These are phyloP conservation scores for Picathartes gymnocephalus DNA, from an alignment of 2,113 vertebrate genomes.

Conservation along the genomic window DNA sequence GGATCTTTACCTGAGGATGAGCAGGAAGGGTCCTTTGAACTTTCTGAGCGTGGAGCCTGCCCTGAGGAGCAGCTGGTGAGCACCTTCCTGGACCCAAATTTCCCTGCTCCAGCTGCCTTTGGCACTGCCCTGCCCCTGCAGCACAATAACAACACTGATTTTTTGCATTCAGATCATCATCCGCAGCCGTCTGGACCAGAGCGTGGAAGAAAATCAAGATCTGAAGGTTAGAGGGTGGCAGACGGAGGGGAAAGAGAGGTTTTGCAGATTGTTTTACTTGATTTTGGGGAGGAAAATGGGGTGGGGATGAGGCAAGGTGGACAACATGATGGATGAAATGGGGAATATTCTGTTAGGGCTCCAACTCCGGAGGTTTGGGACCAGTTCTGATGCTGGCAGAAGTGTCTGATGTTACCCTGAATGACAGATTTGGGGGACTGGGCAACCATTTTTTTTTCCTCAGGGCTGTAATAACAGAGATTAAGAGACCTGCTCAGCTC, in stretches of 20 bases:
- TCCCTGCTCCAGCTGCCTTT: background rate
- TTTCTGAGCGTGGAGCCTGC: constrained; percentile 78
- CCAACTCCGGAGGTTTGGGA: background rate
- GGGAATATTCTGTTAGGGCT: background rate
- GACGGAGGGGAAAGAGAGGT: background rate
- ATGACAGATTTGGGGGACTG: background rate
- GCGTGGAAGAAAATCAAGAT: constrained; percentile 88
- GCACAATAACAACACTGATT: background rate
- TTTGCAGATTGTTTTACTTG: background rate
- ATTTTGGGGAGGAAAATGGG: fast-evolving
- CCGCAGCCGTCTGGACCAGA: constrained; percentile 92
- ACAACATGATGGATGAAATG: background rate
- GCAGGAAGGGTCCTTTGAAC: constrained; percentile 80
- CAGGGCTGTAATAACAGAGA: background rate
- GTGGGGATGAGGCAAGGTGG: background rate
- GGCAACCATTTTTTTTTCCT: background rate
- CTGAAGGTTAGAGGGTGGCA: constrained; percentile 81
- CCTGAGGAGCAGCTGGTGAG: constrained; percentile 91
- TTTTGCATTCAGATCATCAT: constrained; percentile 80
- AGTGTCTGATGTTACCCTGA: background rate
- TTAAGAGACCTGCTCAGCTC: background rate
- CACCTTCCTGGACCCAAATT: background rate
- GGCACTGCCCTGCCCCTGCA: background rate
- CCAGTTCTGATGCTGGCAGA: background rate
- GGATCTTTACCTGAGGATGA: constrained; percentile 92